Conservation (phyloP, 2,797 vertebrate species). For the Typhlichthys eigenmanni region DNA sequence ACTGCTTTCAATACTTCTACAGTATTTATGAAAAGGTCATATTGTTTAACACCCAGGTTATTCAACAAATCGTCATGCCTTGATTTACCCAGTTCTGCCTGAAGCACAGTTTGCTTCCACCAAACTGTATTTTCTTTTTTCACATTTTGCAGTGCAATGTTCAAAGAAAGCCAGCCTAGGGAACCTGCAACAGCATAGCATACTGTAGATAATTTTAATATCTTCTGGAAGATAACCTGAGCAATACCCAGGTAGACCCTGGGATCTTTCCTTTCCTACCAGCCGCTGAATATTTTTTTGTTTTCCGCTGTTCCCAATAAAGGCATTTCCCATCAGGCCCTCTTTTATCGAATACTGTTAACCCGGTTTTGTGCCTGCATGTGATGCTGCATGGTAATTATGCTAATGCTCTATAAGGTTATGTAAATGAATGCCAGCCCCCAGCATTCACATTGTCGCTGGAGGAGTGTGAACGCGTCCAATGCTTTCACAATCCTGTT, state of each 20-base stretch:
- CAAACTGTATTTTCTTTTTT: slow-evolving; percentile 18
- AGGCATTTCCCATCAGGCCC: slow-evolving; percentile 28
- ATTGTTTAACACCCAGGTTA: no score
- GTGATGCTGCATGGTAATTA: slow-evolving; percentile 73
- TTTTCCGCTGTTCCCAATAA: slow-evolving; percentile 27
- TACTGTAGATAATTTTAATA: no score
- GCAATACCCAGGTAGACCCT: no score
- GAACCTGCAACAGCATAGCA: no score
- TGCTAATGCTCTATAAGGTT: slow-evolving; percentile 69
- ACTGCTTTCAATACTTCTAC: no score
- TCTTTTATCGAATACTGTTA: slow-evolving; percentile 24
- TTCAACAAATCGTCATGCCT: no score
- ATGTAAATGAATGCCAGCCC: slow-evolving; percentile 70
- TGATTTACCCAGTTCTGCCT: slow-evolving; percentile 21
- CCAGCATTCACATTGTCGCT: slow-evolving; percentile 44
- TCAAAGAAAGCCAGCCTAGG: no score
- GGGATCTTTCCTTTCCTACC: no score
- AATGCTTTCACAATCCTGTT: slow-evolving; percentile 63
- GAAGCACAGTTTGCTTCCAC: slow-evolving; percentile 3
- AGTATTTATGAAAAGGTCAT: no score
- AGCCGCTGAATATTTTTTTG: neutral
- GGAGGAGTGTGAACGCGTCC: slow-evolving; percentile 49
- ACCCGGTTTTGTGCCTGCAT: slow-evolving; percentile 43
- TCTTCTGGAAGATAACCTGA: no score
- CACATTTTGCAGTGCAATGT: no score